A percentile compares a stretch with the other conserved stretches of the same genome.
Conservation (phyloP, 2,797 vertebrate species). For the Tragopan temminckii region DNA sequence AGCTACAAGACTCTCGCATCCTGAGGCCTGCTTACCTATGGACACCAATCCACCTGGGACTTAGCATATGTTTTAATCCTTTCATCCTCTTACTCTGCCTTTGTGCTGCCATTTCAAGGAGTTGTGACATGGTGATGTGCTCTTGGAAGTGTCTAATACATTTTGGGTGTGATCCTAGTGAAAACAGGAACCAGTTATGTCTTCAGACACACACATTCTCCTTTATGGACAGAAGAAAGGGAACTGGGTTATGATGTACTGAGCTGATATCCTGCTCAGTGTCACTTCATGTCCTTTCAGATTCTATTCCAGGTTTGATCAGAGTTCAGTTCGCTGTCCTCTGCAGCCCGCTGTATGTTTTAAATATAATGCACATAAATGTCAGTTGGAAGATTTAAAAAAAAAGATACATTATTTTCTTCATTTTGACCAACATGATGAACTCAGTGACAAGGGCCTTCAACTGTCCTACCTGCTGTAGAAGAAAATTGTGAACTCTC, state of each 20-base stretch:
- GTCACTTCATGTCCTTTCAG: neutral
- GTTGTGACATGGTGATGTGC: neutral
- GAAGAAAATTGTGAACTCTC: neutral
- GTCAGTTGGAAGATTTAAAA: neutral
- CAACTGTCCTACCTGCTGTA: neutral
- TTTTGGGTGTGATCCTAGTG: neutral
- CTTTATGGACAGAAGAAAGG: slow-evolving; percentile 17
- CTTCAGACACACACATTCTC: neutral
- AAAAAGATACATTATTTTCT: neutral
- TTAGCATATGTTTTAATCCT: neutral
- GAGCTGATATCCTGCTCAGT: neutral
- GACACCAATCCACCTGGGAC: neutral
- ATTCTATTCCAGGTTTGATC: neutral
- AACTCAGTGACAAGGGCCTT: neutral
- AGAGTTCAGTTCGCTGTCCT: neutral
- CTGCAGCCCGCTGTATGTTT: neutral
- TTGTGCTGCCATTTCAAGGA: neutral
- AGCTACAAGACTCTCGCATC: neutral
- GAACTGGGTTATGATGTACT: neutral
- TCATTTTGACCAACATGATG: neutral
- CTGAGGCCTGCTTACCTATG: neutral
- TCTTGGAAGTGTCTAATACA: neutral
- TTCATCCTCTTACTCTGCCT: neutral
- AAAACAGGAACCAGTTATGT: neutral
- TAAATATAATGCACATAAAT: neutral